Evolutionary conservation across 2,888 invertebrate genomes (phyloP).

Genomic region (Athetis lepigone): DNA sequence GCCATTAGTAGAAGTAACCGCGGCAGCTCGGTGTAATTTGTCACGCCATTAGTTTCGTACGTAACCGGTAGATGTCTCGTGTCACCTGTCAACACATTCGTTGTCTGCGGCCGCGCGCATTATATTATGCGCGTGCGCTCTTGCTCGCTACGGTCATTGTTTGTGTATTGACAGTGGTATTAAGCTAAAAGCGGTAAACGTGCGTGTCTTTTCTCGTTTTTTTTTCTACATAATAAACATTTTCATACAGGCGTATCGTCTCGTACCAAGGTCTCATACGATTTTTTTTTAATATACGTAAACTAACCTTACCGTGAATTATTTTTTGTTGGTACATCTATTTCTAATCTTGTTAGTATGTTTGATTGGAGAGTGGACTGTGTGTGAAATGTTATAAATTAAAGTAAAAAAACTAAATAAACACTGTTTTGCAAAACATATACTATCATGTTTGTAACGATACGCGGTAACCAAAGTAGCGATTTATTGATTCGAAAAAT

Average conservation of each 20-base stretch:
- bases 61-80: conserved; percentile 47
- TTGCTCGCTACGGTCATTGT: conserved; percentile 61
- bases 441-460: not conserved
- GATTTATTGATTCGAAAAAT: conserved; percentile 8
- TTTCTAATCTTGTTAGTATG: too few species aligned
- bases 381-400: too few species aligned
- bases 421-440: too few species aligned
- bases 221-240: not conserved
- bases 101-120: conserved; percentile 54
- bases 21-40: conserved; percentile 25
- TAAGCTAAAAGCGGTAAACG: conserved; percentile 13
- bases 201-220: not conserved
- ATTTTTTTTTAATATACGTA: too few species aligned
- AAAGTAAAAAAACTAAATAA: too few species aligned
- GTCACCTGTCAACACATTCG: conserved; percentile 66
- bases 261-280: too few species aligned
- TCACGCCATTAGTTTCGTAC: conserved; percentile 40
- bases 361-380: too few species aligned
- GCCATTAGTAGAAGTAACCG: conserved; percentile 23
- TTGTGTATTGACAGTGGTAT: conserved; percentile 44
- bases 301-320: too few species aligned
- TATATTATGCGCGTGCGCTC: conserved; percentile 64
- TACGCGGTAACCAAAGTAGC: conserved; percentile 9
- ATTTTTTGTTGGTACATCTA: too few species aligned
- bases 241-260: not conserved